Evolutionary conservation across 2,888 invertebrate species (phyloP), one percentile per base, ranked within the genome.

Genomic region (Iselma pallidipennis): DNA sequence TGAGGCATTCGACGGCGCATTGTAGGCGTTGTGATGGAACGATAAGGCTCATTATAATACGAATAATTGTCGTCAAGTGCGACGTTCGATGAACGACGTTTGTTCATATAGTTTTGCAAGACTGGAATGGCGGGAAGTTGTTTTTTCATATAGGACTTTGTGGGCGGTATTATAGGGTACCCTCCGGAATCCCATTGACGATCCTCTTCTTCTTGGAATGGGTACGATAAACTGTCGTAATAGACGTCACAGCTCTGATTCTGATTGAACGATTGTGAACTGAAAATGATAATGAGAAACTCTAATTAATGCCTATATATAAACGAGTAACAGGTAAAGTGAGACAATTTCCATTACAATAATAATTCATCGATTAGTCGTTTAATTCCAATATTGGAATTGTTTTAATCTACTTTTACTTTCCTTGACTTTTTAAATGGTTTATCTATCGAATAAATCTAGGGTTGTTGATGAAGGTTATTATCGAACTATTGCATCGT

Each of bases 181-280:
- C 90, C 90, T 75, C 89, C 89, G 48, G 88, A 88, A 73, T 90
- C 90, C 90, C 90, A 91, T 73, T 89, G 90, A 9, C 89, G 83
- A 70, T 89, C 87, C 75, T 90, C 90, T 61, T 90, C 84, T 63
- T 87, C 83, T 77, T 88, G 88, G 78, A 86, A 89, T 55, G 86
- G 85, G 74, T 86, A 88, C 69, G 87, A 86, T 59, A 84, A 85
- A 26, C 87, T 84, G 79, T 89, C 88, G 77, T 83, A 89, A 77
- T 85, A 90, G 79, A 89, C 89, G 66, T 89, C 89, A 74, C 86
- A 87, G 79, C 87, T 88, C 64, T 74, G 75, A 54, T 71, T 72
- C 62, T 71, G 72, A 50, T 74, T 72, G 56, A 73, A 66, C 6
- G 68, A 59, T 45, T 71, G 67, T 14, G 72, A 12, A 9, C 45